phyloP scores from a whole-genome alignment of 1,140 invertebrate species.

The Drosophila pallidifrons region DNA sequence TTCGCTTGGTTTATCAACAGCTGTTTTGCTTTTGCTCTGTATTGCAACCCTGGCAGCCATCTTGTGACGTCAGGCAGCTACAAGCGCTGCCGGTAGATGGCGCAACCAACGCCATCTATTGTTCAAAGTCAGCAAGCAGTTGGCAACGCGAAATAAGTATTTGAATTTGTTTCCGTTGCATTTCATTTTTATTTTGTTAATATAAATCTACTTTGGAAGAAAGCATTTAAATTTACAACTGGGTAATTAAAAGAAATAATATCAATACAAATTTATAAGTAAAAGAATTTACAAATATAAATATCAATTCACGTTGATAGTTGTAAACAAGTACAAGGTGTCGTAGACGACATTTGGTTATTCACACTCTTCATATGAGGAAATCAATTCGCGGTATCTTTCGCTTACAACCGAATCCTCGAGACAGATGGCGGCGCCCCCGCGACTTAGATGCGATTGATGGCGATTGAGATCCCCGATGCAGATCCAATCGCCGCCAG shows the following conservation, averaged over 20 bases:
- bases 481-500: slow-evolving; percentile 4
- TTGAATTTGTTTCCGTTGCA: background rate
- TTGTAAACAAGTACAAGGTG: too few relatives aligned
- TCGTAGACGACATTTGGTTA: too few relatives aligned
- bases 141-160: background rate
- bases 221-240: too few relatives aligned
- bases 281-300: too few relatives aligned
- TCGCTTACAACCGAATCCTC: background rate
- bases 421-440: background rate
- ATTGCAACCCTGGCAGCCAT: slow-evolving; percentile 30
- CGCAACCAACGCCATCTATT: slow-evolving; percentile 3
- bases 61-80: background rate
- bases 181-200: background rate
- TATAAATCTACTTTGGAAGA: too few relatives aligned
- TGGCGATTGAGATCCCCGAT: background rate
- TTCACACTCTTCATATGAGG: background rate
- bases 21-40: slow-evolving; percentile 2
- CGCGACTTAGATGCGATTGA: background rate
- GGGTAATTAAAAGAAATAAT: too few relatives aligned
- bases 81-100: slow-evolving; percentile 5
- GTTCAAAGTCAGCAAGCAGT: too few relatives aligned
- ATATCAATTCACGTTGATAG: too few relatives aligned
- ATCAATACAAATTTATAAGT: too few relatives aligned
- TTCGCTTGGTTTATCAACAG: slow-evolving; percentile 33
- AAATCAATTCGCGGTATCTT: background rate